Evolutionary conservation across 2,888 invertebrate species (phyloP).

Genomic region (Doris montereyensis): DNA sequence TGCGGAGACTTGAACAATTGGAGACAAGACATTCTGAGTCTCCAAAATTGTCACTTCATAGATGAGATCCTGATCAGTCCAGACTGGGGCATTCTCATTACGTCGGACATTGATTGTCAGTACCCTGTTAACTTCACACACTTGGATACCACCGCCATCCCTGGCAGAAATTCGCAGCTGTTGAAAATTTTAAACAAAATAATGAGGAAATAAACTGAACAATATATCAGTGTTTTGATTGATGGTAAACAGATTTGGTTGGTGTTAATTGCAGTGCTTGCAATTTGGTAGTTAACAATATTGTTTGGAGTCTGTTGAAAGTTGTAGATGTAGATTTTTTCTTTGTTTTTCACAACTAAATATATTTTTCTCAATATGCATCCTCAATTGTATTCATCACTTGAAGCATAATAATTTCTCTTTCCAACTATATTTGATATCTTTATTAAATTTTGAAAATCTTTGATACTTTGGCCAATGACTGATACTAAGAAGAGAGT

Average conservation of each 20-base stretch:
- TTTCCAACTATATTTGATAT: no score
- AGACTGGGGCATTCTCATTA: conserved; percentile 57
- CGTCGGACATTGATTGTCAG: conserved; percentile 56
- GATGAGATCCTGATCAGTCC: conserved; percentile 42
- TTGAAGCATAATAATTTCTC: no score
- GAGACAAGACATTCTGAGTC: conserved; percentile 51
- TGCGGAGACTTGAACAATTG: conserved; percentile 55
- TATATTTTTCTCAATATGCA: no score
- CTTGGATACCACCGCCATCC: conserved; percentile 56
- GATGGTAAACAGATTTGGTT: conserved; percentile 49
- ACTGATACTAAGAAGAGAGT: neutral
- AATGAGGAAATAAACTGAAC: no score
- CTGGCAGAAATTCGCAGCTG: conserved; percentile 60
- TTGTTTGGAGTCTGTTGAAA: conserved; percentile 67
- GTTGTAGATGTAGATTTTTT: no score
- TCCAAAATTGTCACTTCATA: conserved; percentile 58
- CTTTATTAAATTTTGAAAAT: no score
- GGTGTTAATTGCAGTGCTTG: conserved; percentile 39
- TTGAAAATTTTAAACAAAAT: no score
- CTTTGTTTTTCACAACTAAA: no score
- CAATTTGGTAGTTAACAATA: conserved; percentile 54
- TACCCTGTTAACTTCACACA: conserved; percentile 49
- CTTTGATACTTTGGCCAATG: no score
- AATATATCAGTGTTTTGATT: conserved; percentile 47
- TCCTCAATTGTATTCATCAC: no score